These are phyloP conservation scores for Synanthedon vespiformis DNA, from an alignment of 2,888 invertebrate species.

Conservation along the genomic window DNA sequence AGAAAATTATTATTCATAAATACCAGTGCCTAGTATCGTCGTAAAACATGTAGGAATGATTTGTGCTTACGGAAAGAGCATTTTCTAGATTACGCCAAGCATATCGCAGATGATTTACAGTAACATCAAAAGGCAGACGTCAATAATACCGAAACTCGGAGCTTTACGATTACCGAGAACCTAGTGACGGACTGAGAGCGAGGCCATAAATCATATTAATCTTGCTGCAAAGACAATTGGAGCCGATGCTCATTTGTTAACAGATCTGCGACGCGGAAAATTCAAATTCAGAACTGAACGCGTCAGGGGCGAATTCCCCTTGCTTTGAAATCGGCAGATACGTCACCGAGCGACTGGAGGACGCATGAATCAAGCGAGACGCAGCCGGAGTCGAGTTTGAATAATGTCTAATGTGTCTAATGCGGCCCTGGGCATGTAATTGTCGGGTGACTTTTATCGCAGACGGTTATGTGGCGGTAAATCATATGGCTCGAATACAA, in stretches of 20 bases:
- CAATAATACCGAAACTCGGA: constrained; percentile 30
- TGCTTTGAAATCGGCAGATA: constrained; percentile 1
- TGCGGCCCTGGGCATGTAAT: constrained; percentile 50
- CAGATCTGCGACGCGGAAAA: constrained; percentile 5
- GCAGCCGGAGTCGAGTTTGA: constrained; percentile 16
- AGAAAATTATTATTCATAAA: too few relatives aligned
- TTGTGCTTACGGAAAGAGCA: constrained; percentile 10
- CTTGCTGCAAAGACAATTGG: constrained; percentile 54
- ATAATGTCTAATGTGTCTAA: constrained; percentile 31
- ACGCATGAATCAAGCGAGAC: constrained; percentile 45
- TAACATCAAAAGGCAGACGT: constrained; percentile 43
- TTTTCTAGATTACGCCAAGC: constrained; percentile 10
- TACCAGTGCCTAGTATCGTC: too few relatives aligned
- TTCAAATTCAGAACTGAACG: constrained; percentile 16
- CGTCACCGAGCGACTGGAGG: background rate
- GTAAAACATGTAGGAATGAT: background rate
- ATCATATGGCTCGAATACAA: constrained; percentile 44
- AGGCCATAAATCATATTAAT: constrained; percentile 63
- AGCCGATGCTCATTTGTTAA: constrained; percentile 10
- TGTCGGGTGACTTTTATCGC: constrained; percentile 45
- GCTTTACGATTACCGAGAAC: constrained; percentile 53
- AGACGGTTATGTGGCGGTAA: constrained; percentile 29
- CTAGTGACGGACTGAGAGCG: constrained; percentile 43
- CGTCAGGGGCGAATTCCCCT: constrained; percentile 3
- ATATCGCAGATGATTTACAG: constrained; percentile 44